These are phyloP conservation scores for Toxotes chatareus DNA, from an alignment of 2,113 vertebrate species.

Conservation along the genomic window DNA sequence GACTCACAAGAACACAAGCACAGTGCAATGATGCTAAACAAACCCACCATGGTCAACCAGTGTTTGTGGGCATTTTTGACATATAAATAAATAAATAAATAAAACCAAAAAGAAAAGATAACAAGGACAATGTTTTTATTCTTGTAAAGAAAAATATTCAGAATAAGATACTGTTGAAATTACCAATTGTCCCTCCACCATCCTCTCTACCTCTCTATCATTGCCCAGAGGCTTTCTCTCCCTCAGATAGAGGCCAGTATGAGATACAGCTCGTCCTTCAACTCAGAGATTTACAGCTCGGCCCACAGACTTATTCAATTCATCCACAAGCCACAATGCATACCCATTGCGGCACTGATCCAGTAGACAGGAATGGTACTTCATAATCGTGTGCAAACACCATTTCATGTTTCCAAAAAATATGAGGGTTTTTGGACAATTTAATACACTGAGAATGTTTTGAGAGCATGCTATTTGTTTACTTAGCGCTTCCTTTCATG, in stretches of 20 bases:
- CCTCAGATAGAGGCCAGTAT: slow-evolving; percentile 65
- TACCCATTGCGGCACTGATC: slow-evolving; percentile 67
- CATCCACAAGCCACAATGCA: slow-evolving; percentile 74
- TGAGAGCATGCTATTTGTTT: slow-evolving; percentile 79
- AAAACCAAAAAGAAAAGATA: slow-evolving; percentile 4
- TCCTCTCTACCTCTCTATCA: slow-evolving; percentile 55
- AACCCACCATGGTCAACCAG: neutral
- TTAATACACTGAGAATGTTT: slow-evolving; percentile 65
- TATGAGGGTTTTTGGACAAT: slow-evolving; percentile 37
- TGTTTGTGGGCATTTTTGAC: slow-evolving; percentile 3
- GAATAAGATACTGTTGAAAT: slow-evolving; percentile 61
- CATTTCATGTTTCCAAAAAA: slow-evolving; percentile 63
- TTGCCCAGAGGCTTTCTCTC: slow-evolving; percentile 60
- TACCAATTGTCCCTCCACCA: slow-evolving; percentile 49
- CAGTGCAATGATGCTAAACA: neutral
- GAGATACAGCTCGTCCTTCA: slow-evolving; percentile 81
- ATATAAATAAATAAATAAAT: slow-evolving; percentile 1
- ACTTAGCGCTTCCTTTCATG: slow-evolving; percentile 77
- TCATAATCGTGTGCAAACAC: slow-evolving; percentile 57
- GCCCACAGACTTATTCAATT: slow-evolving; percentile 78
- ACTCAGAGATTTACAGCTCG: slow-evolving; percentile 77
- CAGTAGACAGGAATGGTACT: slow-evolving; percentile 24
- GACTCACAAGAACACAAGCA: neutral
- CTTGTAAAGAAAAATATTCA: slow-evolving; percentile 35
- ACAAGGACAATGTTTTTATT: slow-evolving; percentile 29